Evolutionary conservation across 2,113 vertebrate genomes (phyloP).

Genomic region (Brachionichthys hirsutus): DNA sequence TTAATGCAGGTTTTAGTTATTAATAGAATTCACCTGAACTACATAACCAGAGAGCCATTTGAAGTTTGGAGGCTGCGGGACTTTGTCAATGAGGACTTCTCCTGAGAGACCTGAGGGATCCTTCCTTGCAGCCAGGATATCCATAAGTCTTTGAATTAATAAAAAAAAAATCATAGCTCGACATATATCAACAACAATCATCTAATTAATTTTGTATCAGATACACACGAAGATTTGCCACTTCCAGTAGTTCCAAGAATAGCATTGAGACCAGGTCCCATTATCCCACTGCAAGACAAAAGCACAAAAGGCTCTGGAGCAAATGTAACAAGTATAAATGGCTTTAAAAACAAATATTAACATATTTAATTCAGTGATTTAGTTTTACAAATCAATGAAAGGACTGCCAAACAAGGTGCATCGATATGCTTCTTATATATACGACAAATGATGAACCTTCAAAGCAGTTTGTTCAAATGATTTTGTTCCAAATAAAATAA

Average conservation of each 20-base stretch:
- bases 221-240: constrained; percentile 98
- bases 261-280: constrained; percentile 94
- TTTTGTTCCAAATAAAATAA: not conserved
- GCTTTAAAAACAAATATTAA: not conserved
- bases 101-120: constrained; percentile 77
- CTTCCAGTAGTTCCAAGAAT: constrained; percentile 94
- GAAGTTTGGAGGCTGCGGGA: constrained; percentile 87
- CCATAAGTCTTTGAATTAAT: constrained; percentile 76
- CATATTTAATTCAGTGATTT: not conserved
- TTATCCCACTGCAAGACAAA: constrained; percentile 86
- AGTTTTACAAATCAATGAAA: too few relatives aligned
- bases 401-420: too few relatives aligned
- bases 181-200: not conserved
- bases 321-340: not conserved
- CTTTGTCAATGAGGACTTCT: constrained; percentile 83
- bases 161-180: not conserved
- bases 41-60: constrained; percentile 95
- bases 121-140: constrained; percentile 83
- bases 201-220: not conserved
- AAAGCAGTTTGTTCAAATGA: too few relatives aligned
- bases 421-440: too few relatives aligned
- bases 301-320: not conserved
- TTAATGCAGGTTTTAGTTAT: not conserved
- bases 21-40: constrained; percentile 80
- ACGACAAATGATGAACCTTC: too few relatives aligned